Evolutionary conservation across 2,888 invertebrate species (phyloP), one percentile per base, ranked within the genome.

Genomic region (Spodoptera exigua): DNA sequence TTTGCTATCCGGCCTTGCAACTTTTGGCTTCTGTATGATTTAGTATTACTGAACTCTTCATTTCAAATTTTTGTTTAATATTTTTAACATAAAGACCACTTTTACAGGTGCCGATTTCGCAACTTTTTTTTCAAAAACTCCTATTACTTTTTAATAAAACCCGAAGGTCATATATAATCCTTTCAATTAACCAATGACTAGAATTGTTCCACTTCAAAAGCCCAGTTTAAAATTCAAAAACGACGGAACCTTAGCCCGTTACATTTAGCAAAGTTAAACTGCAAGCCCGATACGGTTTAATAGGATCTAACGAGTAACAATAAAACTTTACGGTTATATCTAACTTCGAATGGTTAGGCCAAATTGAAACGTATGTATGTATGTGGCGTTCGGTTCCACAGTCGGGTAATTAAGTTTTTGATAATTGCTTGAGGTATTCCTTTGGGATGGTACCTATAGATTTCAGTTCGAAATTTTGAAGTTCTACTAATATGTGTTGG

Each of bases 311-410:
- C 78, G 81, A 75, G 76, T 34, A 14, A 64, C 63, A 78, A 79
- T 88, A 80, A 87, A 87, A 84, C 74, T 84, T 87, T 76, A 88
- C 60, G 76, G 77, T 81, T 78, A 83, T 80, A 66, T 64, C 67
- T 67, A 79, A 74, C 78, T 81, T 78, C 76, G 67, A 77, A 73
- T 60, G 56, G 59, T 60, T 66, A 56, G 61, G 55, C 21, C 32
- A 64, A 71, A 78, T 80, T 78, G 74, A 73, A 76, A 77, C 66
- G 56, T 74, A 70, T 68, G 69, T 74, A 70, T 68, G 69, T 65
- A 39, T 27, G 27, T 65, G 35, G 27, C 53, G 43, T 14, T 37
- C 35, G 35, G 44, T 56, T 48, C 46, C 37, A n/a, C 52, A 7
- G 21, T 36, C 16, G 39, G 53, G 47, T 70, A 62, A 70, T 70